phyloP scores from a whole-genome alignment of 2,113 vertebrate genomes.

The Passer domesticus region DNA sequence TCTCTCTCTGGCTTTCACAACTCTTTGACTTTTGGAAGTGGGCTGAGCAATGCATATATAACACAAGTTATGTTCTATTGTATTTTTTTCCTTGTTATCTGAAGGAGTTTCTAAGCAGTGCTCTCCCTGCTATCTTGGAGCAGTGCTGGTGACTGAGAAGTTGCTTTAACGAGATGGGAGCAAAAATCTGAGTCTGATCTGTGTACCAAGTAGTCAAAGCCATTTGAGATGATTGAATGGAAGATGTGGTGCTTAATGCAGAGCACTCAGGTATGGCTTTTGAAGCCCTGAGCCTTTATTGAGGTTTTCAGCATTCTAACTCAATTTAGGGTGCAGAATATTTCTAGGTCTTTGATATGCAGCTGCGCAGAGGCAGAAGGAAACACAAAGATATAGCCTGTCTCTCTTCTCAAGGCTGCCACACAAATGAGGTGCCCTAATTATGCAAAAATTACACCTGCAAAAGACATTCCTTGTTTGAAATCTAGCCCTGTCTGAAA shows the following conservation, averaged over 20 bases:
- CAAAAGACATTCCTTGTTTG: neutral
- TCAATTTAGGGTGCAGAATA: neutral
- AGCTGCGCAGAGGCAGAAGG: neutral
- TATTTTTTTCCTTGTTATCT: neutral
- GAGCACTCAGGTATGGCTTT: neutral
- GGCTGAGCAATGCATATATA: neutral
- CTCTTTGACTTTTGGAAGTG: neutral
- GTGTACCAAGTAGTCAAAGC: neutral
- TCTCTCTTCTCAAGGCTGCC: neutral
- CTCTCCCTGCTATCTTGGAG: neutral
- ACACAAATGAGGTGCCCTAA: neutral
- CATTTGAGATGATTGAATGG: neutral
- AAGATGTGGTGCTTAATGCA: neutral
- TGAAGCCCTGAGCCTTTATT: neutral
- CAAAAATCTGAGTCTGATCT: neutral
- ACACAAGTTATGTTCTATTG: neutral
- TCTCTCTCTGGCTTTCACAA: neutral
- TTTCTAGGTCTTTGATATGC: neutral
- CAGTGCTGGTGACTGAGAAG: neutral
- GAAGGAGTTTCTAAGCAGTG: neutral
- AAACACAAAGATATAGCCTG: neutral
- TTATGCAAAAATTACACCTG: conserved; percentile 2
- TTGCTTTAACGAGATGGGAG: neutral
- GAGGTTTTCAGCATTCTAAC: neutral
- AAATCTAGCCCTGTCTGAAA: neutral